Evolutionary conservation across 2,888 invertebrate species (phyloP).

Genomic region (Drosophila colorata): DNA sequence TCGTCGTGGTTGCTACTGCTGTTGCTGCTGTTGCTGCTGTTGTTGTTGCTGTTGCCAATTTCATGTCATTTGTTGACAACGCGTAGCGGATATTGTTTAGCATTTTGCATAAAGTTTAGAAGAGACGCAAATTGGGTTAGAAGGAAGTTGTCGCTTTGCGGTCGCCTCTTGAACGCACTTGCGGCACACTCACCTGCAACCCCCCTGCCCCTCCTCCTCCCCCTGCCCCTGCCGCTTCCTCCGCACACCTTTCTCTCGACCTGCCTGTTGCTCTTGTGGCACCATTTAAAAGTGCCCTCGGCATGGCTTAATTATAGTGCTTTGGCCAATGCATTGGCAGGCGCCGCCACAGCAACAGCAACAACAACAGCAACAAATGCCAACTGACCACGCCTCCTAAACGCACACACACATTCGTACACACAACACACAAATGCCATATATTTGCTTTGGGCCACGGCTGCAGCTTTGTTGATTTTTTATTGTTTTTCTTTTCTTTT

Average conservation of each 20-base stretch:
- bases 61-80: conserved; percentile 79
- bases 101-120: conserved; percentile 69
- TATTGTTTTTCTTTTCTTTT: conserved; percentile 31
- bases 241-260: conserved; percentile 2
- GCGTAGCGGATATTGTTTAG: conserved; percentile 78
- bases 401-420: conserved; percentile 39
- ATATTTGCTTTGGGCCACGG: conserved; percentile 65
- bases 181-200: background rate
- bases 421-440: conserved; percentile 8
- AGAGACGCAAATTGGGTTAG: conserved; percentile 64
- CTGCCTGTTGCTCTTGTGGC: conserved; percentile 49
- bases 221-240: conserved; percentile 4
- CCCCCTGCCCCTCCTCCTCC: background rate
- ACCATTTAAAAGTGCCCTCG: conserved; percentile 75
- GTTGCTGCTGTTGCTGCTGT: conserved; percentile 32
- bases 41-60: conserved; percentile 67
- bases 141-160: conserved; percentile 70
- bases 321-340: conserved; percentile 73
- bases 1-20: conserved; percentile 43
- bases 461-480: conserved; percentile 51
- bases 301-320: conserved; percentile 85
- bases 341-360: conserved; percentile 62
- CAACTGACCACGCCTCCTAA: conserved; percentile 72
- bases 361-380: conserved; percentile 46
- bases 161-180: conserved; percentile 2